A percentile compares a stretch with the other conserved stretches of the same genome.
phyloP scores from a whole-genome alignment of 2,797 vertebrate species.

The Helostoma temminkii region DNA sequence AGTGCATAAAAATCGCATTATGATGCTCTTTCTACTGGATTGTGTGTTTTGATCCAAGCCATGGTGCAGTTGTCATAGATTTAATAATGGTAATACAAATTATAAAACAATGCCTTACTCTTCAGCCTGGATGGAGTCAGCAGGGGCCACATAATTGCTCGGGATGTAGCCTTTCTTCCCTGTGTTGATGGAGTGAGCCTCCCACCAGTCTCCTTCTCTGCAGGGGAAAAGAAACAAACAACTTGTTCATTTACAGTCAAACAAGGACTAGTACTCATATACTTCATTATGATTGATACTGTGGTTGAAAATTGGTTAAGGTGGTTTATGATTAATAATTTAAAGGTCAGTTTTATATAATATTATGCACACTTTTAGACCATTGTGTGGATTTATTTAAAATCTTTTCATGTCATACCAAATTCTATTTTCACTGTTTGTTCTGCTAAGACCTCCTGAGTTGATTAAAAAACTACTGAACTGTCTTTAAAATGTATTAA shows the following conservation, averaged over 20 bases:
- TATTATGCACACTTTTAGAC: neutral
- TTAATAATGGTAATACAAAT: constrained; percentile 49
- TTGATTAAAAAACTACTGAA: neutral
- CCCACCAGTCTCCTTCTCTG: constrained; percentile 99
- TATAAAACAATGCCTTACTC: constrained; percentile 89
- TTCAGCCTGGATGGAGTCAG: constrained; percentile 98
- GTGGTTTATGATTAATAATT: constrained; percentile 14
- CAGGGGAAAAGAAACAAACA: constrained; percentile 19
- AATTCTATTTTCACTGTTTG: neutral
- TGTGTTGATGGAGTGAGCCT: constrained; percentile 95
- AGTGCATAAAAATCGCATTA: neutral
- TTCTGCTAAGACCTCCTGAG: constrained; percentile 19
- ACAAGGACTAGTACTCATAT: neutral
- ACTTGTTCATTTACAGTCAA: constrained; percentile 22
- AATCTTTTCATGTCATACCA: neutral
- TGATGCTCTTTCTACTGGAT: constrained; percentile 3
- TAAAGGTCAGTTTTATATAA: constrained; percentile 1
- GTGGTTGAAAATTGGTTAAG: neutral
- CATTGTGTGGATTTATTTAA: neutral
- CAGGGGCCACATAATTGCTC: constrained; percentile 97
- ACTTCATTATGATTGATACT: constrained; percentile 23
- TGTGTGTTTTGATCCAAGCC: constrained; percentile 9
- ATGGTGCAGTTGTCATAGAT: constrained; percentile 13
- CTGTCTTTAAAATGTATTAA: neutral
- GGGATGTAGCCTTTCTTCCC: constrained; percentile 97